phyloP scores from a whole-genome alignment of 2,888 invertebrate species.

The Tenthredo livida region DNA sequence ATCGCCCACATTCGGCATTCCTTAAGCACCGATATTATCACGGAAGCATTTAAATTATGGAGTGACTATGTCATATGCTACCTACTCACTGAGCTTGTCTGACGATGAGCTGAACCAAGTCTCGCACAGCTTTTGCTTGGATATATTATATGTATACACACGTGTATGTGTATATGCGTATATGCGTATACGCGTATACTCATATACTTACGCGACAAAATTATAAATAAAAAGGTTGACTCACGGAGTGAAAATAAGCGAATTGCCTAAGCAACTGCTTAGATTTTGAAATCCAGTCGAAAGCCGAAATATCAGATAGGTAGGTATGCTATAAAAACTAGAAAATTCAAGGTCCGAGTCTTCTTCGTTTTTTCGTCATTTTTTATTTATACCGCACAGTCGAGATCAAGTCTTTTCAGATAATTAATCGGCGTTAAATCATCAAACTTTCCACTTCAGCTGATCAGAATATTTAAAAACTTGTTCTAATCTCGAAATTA shows the following conservation, averaged over 20 bases:
- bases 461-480: not conserved
- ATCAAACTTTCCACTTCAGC: not conserved
- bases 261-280: slow-evolving; percentile 66
- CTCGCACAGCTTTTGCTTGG: not conserved
- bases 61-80: slow-evolving; percentile 3
- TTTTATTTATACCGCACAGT: slow-evolving; percentile 2
- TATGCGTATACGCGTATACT: not conserved
- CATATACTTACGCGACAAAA: slow-evolving; percentile 51
- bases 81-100: not conserved
- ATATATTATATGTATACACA: not conserved
- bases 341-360: slow-evolving; percentile 36
- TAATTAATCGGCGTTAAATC: not conserved
- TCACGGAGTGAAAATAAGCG: slow-evolving; percentile 70
- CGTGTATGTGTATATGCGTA: not conserved
- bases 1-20: not conserved
- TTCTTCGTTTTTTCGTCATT: not conserved
- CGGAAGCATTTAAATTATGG: slow-evolving; percentile 25
- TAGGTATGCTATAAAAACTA: not conserved
- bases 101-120: not conserved
- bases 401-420: not conserved
- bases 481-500: not conserved
- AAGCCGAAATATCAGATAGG: not conserved
- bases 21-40: not conserved
- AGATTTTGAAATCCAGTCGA: slow-evolving; percentile 28
- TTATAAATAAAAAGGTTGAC: slow-evolving; percentile 71